Conservation (phyloP, 2,888 invertebrate genomes). For the Muschampia plurimacula region DNA sequence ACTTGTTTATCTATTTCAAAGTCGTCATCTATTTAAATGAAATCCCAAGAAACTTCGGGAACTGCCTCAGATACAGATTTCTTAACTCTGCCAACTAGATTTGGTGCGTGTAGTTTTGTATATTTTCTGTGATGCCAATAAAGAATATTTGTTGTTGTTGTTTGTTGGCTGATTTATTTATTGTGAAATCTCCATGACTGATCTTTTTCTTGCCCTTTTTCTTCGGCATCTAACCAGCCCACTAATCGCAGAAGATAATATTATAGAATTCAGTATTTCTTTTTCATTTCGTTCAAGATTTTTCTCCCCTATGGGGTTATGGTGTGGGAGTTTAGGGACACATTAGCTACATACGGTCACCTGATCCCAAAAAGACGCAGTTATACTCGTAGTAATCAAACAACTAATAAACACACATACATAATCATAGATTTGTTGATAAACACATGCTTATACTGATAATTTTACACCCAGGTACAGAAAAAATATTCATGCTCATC, state of each 20-base stretch:
- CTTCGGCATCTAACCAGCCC: slow-evolving; percentile 51
- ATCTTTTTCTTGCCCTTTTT: slow-evolving; percentile 52
- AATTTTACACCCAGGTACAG: no score
- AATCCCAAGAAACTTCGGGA: slow-evolving; percentile 65
- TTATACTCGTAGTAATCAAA: no score
- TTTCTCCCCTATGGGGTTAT: slow-evolving; percentile 2
- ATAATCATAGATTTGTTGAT: no score
- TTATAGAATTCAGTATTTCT: slow-evolving; percentile 1
- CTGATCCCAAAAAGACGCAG: no score
- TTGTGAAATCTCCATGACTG: slow-evolving; percentile 51
- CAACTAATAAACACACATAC: no score
- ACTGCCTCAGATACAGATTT: slow-evolving; percentile 56
- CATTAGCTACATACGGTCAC: no score
- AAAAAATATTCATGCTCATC: no score
- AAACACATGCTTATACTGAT: no score
- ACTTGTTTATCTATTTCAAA: slow-evolving; percentile 61
- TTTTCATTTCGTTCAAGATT: slow-evolving; percentile 39
- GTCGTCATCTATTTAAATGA: slow-evolving; percentile 57
- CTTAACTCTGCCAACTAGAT: slow-evolving; percentile 61
- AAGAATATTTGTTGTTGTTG: no score
- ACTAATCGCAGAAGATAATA: slow-evolving; percentile 30
- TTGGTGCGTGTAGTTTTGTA: slow-evolving; percentile 57
- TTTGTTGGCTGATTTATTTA: slow-evolving; percentile 87
- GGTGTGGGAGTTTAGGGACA: not conserved
- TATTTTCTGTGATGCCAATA: no score